These are phyloP conservation scores for Heteractis magnifica DNA, from an alignment of 92 coral and sea anemone species.

Conservation along the genomic window DNA sequence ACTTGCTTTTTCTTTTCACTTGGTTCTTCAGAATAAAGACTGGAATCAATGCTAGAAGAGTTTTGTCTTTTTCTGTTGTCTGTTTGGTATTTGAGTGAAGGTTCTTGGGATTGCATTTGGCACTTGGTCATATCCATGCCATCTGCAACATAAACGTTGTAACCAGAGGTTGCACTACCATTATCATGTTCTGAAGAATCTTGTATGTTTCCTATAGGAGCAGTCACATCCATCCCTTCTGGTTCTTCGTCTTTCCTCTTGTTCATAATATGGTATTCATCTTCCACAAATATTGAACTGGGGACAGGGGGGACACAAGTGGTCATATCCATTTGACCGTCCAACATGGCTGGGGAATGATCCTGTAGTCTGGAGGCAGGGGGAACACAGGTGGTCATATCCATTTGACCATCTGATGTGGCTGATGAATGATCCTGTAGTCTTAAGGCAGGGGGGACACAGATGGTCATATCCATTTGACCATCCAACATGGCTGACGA, in stretches of 20 bases:
- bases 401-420: conserved; percentile 12
- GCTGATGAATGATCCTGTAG: background rate
- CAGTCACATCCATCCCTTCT: conserved; percentile 18
- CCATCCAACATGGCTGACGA: background rate
- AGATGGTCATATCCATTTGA: conserved; percentile 30
- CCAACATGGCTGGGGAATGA: background rate
- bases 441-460: conserved; percentile 14
- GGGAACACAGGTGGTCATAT: conserved; percentile 31
- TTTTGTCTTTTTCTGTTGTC: conserved; percentile 1
- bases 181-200: background rate
- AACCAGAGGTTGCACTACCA: background rate
- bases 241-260: background rate
- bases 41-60: background rate
- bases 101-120: background rate
- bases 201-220: background rate
- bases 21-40: background rate
- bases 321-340: conserved; percentile 29
- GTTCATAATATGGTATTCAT: background rate
- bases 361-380: background rate
- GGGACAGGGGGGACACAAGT: conserved; percentile 9
- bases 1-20: background rate
- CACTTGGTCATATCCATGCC: background rate
- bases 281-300: background rate
- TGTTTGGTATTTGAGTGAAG: background rate
- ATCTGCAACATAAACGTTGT: background rate